Percentiles rank a stretch among this genome's conserved stretches.
Evolutionary conservation across 2,113 vertebrate genomes (phyloP).

Genomic region (Megaceryle torquata): DNA sequence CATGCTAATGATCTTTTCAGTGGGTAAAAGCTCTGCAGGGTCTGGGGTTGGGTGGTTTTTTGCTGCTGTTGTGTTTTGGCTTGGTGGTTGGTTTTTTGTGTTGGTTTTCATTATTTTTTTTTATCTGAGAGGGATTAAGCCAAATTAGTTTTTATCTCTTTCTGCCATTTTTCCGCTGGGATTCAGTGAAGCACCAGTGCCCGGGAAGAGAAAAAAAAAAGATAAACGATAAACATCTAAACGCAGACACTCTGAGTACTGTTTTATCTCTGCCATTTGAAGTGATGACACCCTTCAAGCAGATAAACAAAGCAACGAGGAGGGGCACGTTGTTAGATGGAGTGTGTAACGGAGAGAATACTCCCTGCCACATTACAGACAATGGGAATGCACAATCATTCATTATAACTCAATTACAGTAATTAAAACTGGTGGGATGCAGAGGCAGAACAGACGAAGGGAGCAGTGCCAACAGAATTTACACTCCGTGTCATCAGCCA

Average conservation of each 20-base stretch:
- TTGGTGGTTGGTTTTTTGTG: not conserved
- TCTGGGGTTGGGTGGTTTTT: not conserved
- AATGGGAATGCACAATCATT: slow-evolving; percentile 66
- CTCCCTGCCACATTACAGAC: slow-evolving; percentile 56
- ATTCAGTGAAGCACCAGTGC: not conserved
- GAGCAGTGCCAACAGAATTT: slow-evolving; percentile 71
- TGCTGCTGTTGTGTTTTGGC: not conserved
- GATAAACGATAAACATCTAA: not conserved
- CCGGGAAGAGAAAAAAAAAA: not conserved
- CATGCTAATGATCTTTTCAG: not conserved
- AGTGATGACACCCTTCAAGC: slow-evolving; percentile 5
- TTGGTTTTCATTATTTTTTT: not conserved
- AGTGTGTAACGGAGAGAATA: not conserved
- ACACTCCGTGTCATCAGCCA: slow-evolving; percentile 71
- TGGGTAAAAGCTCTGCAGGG: not conserved
- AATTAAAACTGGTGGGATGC: slow-evolving; percentile 77
- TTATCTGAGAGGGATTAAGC: not conserved
- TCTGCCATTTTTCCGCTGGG: not conserved
- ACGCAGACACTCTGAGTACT: not conserved
- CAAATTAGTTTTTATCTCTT: not conserved
- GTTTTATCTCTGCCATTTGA: not conserved
- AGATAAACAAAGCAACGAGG: slow-evolving; percentile 2
- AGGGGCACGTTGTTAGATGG: slow-evolving; percentile 1
- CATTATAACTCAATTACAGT: slow-evolving; percentile 81
- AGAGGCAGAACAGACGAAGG: slow-evolving; percentile 67